Evolutionary conservation across 2,888 invertebrate species (phyloP), one percentile per base, ranked within the genome.

Genomic region (Calephelis perditalis): DNA sequence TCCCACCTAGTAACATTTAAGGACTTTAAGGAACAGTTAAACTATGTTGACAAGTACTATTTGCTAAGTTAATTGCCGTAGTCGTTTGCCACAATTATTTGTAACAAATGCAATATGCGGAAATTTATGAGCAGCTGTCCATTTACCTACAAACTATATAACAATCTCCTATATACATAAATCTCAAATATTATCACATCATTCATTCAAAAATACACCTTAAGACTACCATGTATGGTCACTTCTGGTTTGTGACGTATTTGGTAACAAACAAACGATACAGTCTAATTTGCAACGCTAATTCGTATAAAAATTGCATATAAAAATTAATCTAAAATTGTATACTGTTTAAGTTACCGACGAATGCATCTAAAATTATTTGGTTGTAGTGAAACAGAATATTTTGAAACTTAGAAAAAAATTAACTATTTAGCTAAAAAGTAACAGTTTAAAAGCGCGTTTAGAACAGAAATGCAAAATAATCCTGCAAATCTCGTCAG

Each of bases 121-220:
- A 54, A 35, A n/a, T 61, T 59, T 58, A 45, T 63, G 62, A 62
- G 63, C 64, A 65, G 65, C 66, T 61, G 54, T 63, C 59, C 57
- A 64, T 65, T 67, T 67, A 59, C 70, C 72, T 73, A 73, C 72
- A 78, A 64, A 77, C 76, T 77, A 77, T 70, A 74, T 76, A 77
- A 77, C 76, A 76, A 73, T 72, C 68, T 65, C 66, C 66, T 82
- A 81, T 84, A 73, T 82, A 86, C 81, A 84, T 71, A 79, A 84
- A 85, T 84, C 77, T 85, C 81, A 78, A 74, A 73, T 79, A 68
- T 86, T 60, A 86, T 86, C 87, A 87, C 86, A 85, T 84, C 84
- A 84, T 84, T 83, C 88, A 88, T 86, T 82, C 86, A 82, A 83
- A 83, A 81, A 80, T 82, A 81, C 76, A 76, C 61, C 74, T 76